These are phyloP conservation scores for Sebastes oblongus DNA, from an alignment of 2,797 vertebrate species.

Conservation along the genomic window DNA sequence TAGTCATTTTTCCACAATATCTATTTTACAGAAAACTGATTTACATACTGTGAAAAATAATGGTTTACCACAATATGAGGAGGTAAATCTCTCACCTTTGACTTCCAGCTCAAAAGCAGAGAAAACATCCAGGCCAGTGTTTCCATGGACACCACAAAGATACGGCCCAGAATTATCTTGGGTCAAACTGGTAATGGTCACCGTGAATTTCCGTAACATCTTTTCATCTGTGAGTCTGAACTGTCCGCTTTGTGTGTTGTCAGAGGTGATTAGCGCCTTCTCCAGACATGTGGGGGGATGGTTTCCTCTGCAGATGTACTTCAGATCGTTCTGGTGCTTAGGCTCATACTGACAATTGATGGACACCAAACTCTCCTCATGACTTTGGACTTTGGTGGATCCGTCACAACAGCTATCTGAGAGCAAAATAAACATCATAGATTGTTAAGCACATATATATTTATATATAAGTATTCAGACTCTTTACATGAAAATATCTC, in stretches of 20 bases:
- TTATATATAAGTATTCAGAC: background rate
- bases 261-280: background rate
- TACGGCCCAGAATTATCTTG: conserved; percentile 48
- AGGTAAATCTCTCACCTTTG: conserved; percentile 17
- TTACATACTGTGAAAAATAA: background rate
- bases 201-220: background rate
- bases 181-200: conserved; percentile 41
- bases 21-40: background rate
- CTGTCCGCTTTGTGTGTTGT: fast-evolving
- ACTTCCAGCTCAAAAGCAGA: conserved; percentile 42
- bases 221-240: conserved; percentile 37
- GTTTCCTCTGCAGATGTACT: conserved; percentile 61
- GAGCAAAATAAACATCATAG: background rate
- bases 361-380: conserved; percentile 19
- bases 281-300: background rate
- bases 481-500: background rate
- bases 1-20: background rate
- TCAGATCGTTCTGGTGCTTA: background rate
- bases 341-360: conserved; percentile 39
- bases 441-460: background rate
- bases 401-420: conserved; percentile 51
- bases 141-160: conserved; percentile 47
- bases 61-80: background rate
- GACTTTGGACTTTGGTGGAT: background rate
- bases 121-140: conserved; percentile 35